Conservation (phyloP, 2,797 vertebrate genomes). For the Carapus acus region DNA sequence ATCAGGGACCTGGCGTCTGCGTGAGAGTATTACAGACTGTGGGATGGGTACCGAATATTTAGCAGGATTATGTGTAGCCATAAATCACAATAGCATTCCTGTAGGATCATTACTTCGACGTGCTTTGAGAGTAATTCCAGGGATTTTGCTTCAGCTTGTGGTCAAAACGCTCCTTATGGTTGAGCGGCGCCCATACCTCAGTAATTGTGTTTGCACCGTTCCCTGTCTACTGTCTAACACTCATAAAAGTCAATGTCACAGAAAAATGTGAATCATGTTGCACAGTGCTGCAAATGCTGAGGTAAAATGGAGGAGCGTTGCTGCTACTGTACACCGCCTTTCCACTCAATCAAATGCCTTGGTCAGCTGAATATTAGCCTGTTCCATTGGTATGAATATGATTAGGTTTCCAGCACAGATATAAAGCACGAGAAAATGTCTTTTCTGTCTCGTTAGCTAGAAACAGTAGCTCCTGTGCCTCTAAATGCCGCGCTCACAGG, state of each 20-base stretch:
- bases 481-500: neutral
- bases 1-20: slow-evolving; percentile 31
- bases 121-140: slow-evolving; percentile 38
- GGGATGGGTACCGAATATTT: slow-evolving; percentile 61
- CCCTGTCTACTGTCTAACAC: neutral
- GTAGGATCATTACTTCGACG: slow-evolving; percentile 53
- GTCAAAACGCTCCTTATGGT: slow-evolving; percentile 23
- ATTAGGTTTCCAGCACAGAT: neutral
- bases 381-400: neutral
- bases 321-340: neutral
- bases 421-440: neutral
- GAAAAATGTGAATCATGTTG: slow-evolving; percentile 14
- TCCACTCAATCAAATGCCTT: neutral
- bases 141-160: slow-evolving; percentile 9
- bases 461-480: neutral
- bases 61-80: slow-evolving; percentile 61
- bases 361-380: neutral
- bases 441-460: slow-evolving; percentile 8
- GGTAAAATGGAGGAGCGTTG: too few relatives aligned
- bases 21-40: slow-evolving; percentile 57
- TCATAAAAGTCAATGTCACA: slow-evolving; percentile 20
- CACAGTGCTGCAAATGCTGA: neutral
- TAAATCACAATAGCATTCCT: slow-evolving; percentile 59
- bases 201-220: slow-evolving; percentile 8
- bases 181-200: slow-evolving; percentile 13